Percentiles rank a stretch among this genome's conserved stretches.
These are phyloP conservation scores for Heliconius hermathena DNA, from an alignment of 1,140 invertebrate species.

Conservation along the genomic window DNA sequence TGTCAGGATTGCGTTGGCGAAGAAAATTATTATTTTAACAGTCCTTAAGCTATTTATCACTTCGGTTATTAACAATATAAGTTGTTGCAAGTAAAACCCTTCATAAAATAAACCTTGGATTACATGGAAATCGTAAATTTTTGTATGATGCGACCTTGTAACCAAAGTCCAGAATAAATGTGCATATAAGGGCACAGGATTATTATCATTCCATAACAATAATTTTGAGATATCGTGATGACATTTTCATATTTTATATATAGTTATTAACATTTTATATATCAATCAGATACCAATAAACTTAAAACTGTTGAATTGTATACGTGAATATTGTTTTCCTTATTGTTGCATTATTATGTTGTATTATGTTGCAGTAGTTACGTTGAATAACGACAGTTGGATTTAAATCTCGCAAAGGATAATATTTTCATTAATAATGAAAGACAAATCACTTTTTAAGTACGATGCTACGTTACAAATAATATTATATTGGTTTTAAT, in stretches of 20 bases:
- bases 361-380: too few relatives aligned
- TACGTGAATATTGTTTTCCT: too few relatives aligned
- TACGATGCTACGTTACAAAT: too few relatives aligned
- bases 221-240: not conserved
- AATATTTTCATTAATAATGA: too few relatives aligned
- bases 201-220: constrained; percentile 1
- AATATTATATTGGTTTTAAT: too few relatives aligned
- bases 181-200: not conserved
- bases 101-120: constrained; percentile 3
- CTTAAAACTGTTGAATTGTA: not conserved
- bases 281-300: not conserved
- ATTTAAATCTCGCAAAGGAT: too few relatives aligned
- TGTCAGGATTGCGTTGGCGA: not conserved
- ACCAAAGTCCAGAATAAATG: not conserved
- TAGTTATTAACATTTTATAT: not conserved
- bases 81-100: not conserved
- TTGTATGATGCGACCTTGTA: not conserved
- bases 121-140: not conserved
- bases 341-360: too few relatives aligned
- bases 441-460: too few relatives aligned
- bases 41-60: constrained; percentile 3
- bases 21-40: not conserved
- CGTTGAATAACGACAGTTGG: too few relatives aligned
- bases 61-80: constrained; percentile 7
- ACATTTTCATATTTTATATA: not conserved